These are phyloP conservation scores for Marcusenius ussheri DNA, from an alignment of 2,113 vertebrate species.

Conservation along the genomic window DNA sequence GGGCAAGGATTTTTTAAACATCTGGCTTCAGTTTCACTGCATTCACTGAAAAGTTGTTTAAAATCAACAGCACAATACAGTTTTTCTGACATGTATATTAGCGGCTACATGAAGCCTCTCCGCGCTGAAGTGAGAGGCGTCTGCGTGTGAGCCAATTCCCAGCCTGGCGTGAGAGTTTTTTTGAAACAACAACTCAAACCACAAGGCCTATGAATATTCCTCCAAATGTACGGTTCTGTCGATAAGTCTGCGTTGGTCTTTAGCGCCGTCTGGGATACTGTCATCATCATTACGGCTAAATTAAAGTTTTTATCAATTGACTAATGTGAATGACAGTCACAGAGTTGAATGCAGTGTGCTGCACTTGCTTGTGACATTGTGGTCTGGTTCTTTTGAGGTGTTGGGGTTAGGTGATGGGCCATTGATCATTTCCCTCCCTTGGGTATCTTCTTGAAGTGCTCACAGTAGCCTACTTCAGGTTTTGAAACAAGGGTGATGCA, in stretches of 20 bases:
- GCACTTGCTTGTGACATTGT: neutral
- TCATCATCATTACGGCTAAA: conserved; percentile 19
- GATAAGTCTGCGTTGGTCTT: conserved; percentile 8
- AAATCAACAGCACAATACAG: neutral
- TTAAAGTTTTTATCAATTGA: conserved; percentile 24
- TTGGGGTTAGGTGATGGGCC: neutral
- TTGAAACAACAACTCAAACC: neutral
- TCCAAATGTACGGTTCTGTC: neutral
- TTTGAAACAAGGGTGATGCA: neutral
- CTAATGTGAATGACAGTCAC: conserved; percentile 26
- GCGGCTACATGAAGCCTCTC: neutral
- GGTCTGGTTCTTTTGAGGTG: neutral
- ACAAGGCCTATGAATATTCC: neutral
- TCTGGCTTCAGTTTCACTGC: neutral
- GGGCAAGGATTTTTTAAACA: neutral
- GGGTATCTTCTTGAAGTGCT: neutral
- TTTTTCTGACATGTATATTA: neutral
- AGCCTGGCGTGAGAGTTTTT: neutral
- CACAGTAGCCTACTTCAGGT: neutral
- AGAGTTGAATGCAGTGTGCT: conserved; percentile 5
- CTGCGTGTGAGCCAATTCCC: neutral
- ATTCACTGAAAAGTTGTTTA: neutral
- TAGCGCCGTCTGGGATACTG: conserved; percentile 7
- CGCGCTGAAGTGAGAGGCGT: neutral
- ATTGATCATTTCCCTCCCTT: neutral